Evolutionary conservation across 2,888 invertebrate genomes (phyloP).

Genomic region (Listrodromus nycthemerus): DNA sequence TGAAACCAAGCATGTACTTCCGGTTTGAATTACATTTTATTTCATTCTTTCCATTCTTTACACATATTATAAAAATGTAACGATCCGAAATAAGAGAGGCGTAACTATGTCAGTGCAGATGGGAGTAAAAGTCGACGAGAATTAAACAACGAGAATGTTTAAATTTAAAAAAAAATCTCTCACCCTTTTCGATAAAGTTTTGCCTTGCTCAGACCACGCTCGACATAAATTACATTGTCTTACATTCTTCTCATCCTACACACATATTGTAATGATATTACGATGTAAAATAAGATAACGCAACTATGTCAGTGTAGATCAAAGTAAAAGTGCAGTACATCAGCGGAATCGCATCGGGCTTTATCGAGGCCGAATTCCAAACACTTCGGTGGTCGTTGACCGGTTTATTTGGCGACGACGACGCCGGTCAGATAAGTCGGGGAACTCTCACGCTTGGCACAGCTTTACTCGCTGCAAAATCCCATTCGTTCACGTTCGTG

Average conservation of each 20-base stretch:
- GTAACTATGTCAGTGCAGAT: not conserved
- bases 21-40: too few species aligned
- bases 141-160: too few species aligned
- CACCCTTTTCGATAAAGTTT: too few species aligned
- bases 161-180: too few species aligned
- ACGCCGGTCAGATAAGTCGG: conserved; percentile 57
- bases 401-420: conserved; percentile 64
- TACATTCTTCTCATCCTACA: too few species aligned
- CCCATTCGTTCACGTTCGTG: conserved; percentile 53
- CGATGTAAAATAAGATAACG: not conserved
- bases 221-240: too few species aligned
- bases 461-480: conserved; percentile 46
- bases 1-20: too few species aligned
- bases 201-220: too few species aligned
- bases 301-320: not conserved
- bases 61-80: not conserved
- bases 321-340: not conserved
- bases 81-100: not conserved
- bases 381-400: conserved; percentile 64
- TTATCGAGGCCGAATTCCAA: conserved; percentile 60
- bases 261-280: too few species aligned
- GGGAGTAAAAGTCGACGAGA: too few species aligned
- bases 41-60: too few species aligned
- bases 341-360: conserved; percentile 22
- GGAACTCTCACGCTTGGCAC: conserved; percentile 59